Evolutionary conservation across 2,113 vertebrate genomes (phyloP).

Genomic region (Zingel zingel): DNA sequence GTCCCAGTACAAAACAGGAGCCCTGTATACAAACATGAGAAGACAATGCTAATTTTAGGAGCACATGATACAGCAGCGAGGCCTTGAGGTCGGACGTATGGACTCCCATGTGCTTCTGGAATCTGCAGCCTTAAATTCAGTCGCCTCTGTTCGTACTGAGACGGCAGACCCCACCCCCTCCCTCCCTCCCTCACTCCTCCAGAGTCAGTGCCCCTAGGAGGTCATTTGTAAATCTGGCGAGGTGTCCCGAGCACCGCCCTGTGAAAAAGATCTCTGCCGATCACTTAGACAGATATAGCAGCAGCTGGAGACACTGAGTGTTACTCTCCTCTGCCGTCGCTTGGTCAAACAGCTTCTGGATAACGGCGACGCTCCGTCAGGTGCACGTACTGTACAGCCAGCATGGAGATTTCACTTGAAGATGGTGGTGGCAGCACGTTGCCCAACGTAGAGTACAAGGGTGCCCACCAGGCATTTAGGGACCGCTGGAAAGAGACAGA

Average conservation of each 20-base stretch:
- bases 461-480: conserved; percentile 90
- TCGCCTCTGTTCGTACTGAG: conserved; percentile 22
- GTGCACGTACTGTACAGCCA: background rate
- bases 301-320: conserved; percentile 61
- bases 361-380: background rate
- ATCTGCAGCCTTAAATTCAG: conserved; percentile 48
- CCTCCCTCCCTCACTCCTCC: background rate
- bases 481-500: conserved; percentile 92
- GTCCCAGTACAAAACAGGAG: conserved; percentile 6
- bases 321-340: background rate
- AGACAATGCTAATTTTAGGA: conserved; percentile 66
- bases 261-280: conserved; percentile 74
- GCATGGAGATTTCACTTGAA: conserved; percentile 51
- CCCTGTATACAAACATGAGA: conserved; percentile 66
- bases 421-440: background rate
- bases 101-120: conserved; percentile 37
- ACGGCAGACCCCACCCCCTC: background rate
- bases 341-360: background rate
- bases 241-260: conserved; percentile 71
- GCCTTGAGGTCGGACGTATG: conserved; percentile 30
- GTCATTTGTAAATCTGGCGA: conserved; percentile 76
- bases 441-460: conserved; percentile 69
- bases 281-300: conserved; percentile 84
- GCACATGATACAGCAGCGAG: conserved; percentile 4
- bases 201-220: conserved; percentile 65